phyloP scores from a whole-genome alignment of 2,888 invertebrate genomes.

The Fissipunctia ypsillon region DNA sequence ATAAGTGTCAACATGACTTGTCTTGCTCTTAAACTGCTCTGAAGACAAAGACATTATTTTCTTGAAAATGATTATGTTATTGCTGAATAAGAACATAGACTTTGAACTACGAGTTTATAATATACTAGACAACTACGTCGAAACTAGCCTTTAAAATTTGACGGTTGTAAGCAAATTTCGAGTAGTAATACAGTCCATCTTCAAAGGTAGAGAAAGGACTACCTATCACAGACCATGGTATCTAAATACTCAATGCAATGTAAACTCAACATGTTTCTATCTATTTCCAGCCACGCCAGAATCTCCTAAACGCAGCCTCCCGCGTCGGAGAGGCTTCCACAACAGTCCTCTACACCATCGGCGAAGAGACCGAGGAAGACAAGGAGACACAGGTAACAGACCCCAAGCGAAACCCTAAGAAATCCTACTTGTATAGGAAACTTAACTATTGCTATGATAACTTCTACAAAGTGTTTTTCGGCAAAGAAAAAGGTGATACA shows the following conservation, averaged over 20 bases:
- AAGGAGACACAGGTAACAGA: conserved; percentile 93
- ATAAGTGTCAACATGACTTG: too few species aligned
- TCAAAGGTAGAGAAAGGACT: too few species aligned
- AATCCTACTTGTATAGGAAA: conserved; percentile 85
- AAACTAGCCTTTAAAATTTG: too few species aligned
- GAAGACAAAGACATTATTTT: too few species aligned
- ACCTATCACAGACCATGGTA: neutral
- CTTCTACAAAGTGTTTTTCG: conserved; percentile 87
- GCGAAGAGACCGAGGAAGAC: conserved; percentile 96
- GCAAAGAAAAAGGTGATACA: conserved; percentile 73
- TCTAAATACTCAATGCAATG: neutral
- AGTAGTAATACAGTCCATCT: too few species aligned
- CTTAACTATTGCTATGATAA: conserved; percentile 88
- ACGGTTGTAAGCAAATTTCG: too few species aligned
- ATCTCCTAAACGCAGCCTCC: conserved; percentile 98
- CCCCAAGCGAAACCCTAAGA: conserved; percentile 71
- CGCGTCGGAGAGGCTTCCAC: conserved; percentile 99
- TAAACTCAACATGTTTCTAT: neutral
- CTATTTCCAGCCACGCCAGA: conserved; percentile 94
- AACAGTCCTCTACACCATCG: conserved; percentile 97
- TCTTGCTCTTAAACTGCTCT: too few species aligned
- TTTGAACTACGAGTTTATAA: too few species aligned
- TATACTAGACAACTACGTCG: too few species aligned
- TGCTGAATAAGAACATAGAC: too few species aligned
- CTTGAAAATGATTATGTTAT: too few species aligned